Evolutionary conservation across 2,113 vertebrate species (phyloP).

Genomic region (Nesogale talazaci): DNA sequence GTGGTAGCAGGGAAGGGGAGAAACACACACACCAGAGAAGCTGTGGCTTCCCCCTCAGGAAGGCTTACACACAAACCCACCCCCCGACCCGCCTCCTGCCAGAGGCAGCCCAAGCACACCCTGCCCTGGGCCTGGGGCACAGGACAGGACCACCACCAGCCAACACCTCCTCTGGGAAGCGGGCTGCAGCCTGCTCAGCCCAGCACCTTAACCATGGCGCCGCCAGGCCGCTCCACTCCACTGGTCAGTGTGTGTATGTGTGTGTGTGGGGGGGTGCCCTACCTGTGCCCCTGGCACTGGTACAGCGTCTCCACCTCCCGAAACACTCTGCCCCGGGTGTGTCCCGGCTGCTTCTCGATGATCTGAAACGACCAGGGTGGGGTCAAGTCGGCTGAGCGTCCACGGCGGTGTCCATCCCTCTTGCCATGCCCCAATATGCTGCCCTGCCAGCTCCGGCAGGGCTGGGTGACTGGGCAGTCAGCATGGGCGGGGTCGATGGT

Average conservation of each 20-base stretch:
- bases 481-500: too few species aligned
- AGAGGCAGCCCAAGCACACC: too few species aligned
- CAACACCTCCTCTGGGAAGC: too few species aligned
- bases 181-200: too few species aligned
- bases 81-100: too few species aligned
- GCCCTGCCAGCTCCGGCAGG: too few species aligned
- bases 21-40: neutral
- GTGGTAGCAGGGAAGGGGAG: rapidly evolving
- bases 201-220: neutral
- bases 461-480: too few species aligned
- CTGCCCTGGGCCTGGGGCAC: too few species aligned
- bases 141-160: too few species aligned
- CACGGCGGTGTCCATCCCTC: too few species aligned
- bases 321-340: slow-evolving; percentile 96
- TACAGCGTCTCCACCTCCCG: slow-evolving; percentile 99
- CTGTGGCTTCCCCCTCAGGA: neutral
- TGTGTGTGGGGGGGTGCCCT: slow-evolving; percentile 25
- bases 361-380: slow-evolving; percentile 86
- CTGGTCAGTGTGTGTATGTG: neutral
- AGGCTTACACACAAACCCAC: neutral
- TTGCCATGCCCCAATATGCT: too few species aligned
- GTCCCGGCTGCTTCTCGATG: slow-evolving; percentile 96
- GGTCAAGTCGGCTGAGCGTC: neutral
- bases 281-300: slow-evolving; percentile 99
- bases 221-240: too few species aligned